Percentiles rank a stretch among this genome's conserved stretches.
Conservation (phyloP, 2,113 vertebrate genomes). For the Paralichthys olivaceus region DNA sequence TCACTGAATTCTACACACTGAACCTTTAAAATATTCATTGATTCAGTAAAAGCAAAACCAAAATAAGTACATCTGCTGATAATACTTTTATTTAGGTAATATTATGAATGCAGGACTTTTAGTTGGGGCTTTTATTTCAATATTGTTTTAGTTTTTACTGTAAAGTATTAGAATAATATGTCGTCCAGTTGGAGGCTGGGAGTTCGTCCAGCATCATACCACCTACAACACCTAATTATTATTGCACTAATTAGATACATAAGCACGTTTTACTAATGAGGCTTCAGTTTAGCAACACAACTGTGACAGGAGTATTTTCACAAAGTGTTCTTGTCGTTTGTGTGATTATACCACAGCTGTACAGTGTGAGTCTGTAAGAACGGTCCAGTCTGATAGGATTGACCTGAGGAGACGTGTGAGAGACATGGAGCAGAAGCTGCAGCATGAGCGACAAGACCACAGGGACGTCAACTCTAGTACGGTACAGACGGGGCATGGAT, state of each 20-base stretch:
- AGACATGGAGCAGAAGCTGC: constrained; percentile 74
- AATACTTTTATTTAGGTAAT: neutral
- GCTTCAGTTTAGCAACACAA: constrained; percentile 1
- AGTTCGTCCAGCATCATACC: neutral
- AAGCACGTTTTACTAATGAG: neutral
- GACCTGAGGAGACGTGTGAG: constrained; percentile 70
- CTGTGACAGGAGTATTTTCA: neutral
- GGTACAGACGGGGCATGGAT: constrained; percentile 24
- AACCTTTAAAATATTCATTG: no score
- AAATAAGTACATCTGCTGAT: no score
- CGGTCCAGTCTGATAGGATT: constrained; percentile 67
- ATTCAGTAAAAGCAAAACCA: no score
- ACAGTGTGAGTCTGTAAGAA: constrained; percentile 60
- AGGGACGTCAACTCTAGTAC: constrained; percentile 80
- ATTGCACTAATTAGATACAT: neutral
- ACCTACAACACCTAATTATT: neutral
- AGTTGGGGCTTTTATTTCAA: neutral
- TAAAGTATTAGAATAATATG: neutral
- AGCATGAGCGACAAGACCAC: constrained; percentile 72
- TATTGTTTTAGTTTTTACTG: neutral
- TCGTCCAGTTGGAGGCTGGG: neutral
- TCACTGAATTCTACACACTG: no score
- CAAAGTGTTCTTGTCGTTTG: neutral
- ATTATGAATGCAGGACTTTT: neutral
- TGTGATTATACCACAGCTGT: constrained; percentile 64